These are phyloP conservation scores for Hoplostethus atlanticus DNA, from an alignment of 2,797 vertebrate species.

Conservation along the genomic window DNA sequence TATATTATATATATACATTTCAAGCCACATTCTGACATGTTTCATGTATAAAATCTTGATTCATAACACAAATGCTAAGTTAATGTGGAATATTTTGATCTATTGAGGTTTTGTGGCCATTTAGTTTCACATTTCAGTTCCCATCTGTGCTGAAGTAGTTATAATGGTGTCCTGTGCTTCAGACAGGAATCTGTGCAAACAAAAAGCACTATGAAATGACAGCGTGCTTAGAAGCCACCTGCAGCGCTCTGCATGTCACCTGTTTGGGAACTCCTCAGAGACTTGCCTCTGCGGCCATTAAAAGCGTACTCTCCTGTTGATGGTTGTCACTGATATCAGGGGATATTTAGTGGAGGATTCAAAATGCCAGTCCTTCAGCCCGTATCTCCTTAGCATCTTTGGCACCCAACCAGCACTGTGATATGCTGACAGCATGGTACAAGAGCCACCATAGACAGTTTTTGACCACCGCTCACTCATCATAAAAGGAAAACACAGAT, in stretches of 20 bases:
- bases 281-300: constrained; percentile 61
- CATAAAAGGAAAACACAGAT: constrained; percentile 69
- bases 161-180: constrained; percentile 2
- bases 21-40: constrained; percentile 12
- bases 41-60: constrained; percentile 33
- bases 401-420: constrained; percentile 57
- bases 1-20: neutral
- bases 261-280: constrained; percentile 55
- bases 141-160: constrained; percentile 5
- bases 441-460: constrained; percentile 46
- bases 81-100: neutral
- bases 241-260: constrained; percentile 46
- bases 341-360: constrained; percentile 67
- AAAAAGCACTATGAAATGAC: constrained; percentile 37
- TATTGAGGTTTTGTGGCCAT: neutral
- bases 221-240: constrained; percentile 43
- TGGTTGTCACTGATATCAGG: constrained; percentile 73
- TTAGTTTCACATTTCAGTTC: constrained; percentile 17
- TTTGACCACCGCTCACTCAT: constrained; percentile 62
- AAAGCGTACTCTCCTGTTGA: constrained; percentile 65
- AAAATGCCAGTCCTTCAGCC: constrained; percentile 60
- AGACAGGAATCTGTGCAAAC: constrained; percentile 46
- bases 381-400: constrained; percentile 65
- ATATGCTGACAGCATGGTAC: constrained; percentile 66
- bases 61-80: neutral